Base-by-base conservation (phyloP, 2,888 invertebrate species). In the Pecten maximus region DNA sequence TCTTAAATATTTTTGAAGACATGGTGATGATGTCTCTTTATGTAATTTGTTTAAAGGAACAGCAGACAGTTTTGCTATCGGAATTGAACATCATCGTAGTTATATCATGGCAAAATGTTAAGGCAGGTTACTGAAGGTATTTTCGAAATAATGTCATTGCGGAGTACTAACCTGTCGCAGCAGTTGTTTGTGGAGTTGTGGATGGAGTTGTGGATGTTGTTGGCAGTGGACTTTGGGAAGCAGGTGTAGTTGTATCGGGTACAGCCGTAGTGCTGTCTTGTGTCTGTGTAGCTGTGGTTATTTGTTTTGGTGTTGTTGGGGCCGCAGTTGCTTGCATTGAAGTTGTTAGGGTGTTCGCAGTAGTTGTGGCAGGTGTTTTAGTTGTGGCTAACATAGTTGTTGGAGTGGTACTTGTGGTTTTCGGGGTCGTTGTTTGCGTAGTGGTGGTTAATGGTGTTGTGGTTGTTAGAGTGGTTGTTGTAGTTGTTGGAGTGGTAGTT, bases 381-480 rank as follows among this genome's bases (percentile, higher is more conserved):
- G 54, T 40, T 12, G 88, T 89, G 15, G 88, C 54, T 2, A 44
- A 60, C 0, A 90, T 88, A 2, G 89, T 88, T 40, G 87, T 28
- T 0, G 60, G 39, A 40, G 91, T 90, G 3, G 91, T 87, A 40
- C 87, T 44, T 0, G 90, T 91, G 1, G 88, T 87, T 15, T 60
- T 40, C 10, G 88, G 88, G 19, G 90, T 88, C 2, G 89, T 87
- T 40, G 89, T 88, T 0, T 87, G 50, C 12, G 90, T 87, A 54
- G 91, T 87, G 35, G 90, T 91, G 23, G 89, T 88, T 44, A 88
- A 87, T n/a, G 88, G 44, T 1, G 87, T 35, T 88, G 87, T 40
- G 39, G 48, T 74, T 48, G 88, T 90, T 4, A 87, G 10, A 19
- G 87, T 87, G 4, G 91, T 23, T 2, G 87, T 40, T 86, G 39